phyloP scores from a whole-genome alignment of 2,797 vertebrate species.

The Gila robusta region DNA sequence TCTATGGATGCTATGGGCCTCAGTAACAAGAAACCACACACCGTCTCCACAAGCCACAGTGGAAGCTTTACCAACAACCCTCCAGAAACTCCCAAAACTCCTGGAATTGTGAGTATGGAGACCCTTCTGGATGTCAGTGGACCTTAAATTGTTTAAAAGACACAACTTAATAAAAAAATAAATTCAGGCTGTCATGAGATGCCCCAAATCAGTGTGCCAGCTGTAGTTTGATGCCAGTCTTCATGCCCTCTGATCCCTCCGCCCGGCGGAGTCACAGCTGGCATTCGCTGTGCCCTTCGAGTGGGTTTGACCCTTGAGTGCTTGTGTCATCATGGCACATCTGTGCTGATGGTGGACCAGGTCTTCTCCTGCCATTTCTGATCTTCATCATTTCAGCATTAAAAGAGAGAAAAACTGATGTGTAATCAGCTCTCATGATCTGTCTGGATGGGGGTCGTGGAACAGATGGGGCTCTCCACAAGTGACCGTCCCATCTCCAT shows the following conservation, averaged over 20 bases:
- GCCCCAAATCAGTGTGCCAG: not conserved
- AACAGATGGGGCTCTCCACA: constrained; percentile 53
- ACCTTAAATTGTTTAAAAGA: not conserved
- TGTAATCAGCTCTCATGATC: constrained; percentile 35
- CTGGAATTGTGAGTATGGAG: constrained; percentile 89
- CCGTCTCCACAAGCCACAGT: constrained; percentile 89
- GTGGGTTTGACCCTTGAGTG: not conserved
- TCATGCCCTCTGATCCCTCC: constrained; percentile 5
- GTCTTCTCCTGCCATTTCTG: constrained; percentile 14
- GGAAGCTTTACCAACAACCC: constrained; percentile 86
- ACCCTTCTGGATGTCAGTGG: not conserved
- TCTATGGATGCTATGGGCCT: constrained; percentile 90
- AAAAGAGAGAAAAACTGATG: constrained; percentile 27
- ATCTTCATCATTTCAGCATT: constrained; percentile 22
- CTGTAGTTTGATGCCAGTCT: constrained; percentile 12
- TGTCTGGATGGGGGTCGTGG: constrained; percentile 29
- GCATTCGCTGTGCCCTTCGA: not conserved
- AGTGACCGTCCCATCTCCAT: constrained; percentile 12
- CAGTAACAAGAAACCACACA: constrained; percentile 86
- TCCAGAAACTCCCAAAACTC: constrained; percentile 85
- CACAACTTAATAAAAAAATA: not conserved
- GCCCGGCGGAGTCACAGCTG: constrained; percentile 16
- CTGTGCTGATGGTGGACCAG: constrained; percentile 29
- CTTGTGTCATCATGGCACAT: constrained; percentile 33
- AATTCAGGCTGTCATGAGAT: not conserved